phyloP scores from a whole-genome alignment of 2,888 invertebrate species.

The Abrostola tripartita region DNA sequence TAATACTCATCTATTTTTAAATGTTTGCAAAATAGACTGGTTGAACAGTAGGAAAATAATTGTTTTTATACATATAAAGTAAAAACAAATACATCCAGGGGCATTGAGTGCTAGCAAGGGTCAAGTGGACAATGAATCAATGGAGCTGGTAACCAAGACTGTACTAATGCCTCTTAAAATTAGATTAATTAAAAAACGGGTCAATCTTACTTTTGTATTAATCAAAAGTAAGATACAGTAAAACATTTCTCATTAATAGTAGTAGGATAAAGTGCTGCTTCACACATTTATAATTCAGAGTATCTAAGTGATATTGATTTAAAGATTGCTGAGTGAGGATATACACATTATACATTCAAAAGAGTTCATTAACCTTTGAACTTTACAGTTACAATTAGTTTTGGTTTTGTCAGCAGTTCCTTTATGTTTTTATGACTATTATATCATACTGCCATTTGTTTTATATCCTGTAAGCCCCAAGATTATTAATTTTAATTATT shows the following conservation, averaged over 20 bases:
- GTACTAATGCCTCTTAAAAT: too few relatives aligned
- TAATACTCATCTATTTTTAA: constrained; percentile 10
- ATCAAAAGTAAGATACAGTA: too few relatives aligned
- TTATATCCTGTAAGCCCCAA: neutral
- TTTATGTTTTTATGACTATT: neutral
- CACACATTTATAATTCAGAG: constrained; percentile 4
- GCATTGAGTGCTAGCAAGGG: too few relatives aligned
- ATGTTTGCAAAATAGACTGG: neutral
- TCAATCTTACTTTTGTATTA: too few relatives aligned
- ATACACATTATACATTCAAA: constrained; percentile 15
- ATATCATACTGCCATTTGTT: neutral
- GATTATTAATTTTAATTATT: constrained; percentile 20
- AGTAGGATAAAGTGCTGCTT: neutral
- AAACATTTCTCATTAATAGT: too few relatives aligned
- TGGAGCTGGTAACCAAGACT: too few relatives aligned
- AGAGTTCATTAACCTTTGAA: constrained; percentile 10
- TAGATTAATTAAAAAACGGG: too few relatives aligned
- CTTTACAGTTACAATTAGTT: neutral
- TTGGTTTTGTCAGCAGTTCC: neutral
- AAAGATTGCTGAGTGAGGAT: neutral
- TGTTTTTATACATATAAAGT: constrained; percentile 13
- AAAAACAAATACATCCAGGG: neutral
- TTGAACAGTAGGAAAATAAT: constrained; percentile 43
- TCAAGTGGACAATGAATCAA: too few relatives aligned
- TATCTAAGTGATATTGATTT: constrained; percentile 12